Evolutionary conservation across 2,113 vertebrate species (phyloP).

Genomic region (Phodopus roborovskii): DNA sequence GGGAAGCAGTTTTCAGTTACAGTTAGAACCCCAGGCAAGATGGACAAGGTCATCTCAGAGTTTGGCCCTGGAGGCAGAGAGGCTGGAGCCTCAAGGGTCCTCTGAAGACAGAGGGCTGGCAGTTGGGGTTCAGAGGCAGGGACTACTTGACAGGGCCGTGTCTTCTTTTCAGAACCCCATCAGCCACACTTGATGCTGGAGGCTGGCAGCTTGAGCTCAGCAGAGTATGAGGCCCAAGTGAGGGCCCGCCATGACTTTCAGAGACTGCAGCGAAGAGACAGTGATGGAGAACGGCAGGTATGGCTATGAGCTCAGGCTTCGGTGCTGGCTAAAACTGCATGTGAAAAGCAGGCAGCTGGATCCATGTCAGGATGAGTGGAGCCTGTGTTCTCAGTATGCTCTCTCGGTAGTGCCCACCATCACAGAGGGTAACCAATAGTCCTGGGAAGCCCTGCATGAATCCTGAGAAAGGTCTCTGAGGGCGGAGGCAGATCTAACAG

Average conservation of each 20-base stretch:
- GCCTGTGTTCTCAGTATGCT: neutral
- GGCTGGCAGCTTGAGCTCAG: slow-evolving; percentile 91
- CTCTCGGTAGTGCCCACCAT: neutral
- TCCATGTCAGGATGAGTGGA: neutral
- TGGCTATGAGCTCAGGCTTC: neutral
- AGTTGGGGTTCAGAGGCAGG: neutral
- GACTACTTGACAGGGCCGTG: neutral
- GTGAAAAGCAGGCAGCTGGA: rapidly evolving
- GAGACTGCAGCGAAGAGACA: slow-evolving; percentile 89
- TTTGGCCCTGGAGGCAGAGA: neutral
- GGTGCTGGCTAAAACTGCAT: neutral
- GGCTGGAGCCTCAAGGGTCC: neutral
- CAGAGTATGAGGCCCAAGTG: slow-evolving; percentile 91
- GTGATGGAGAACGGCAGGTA: slow-evolving; percentile 92
- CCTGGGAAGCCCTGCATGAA: rapidly evolving
- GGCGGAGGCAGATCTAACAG: neutral
- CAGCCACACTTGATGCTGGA: slow-evolving; percentile 94
- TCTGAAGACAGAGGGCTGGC: neutral
- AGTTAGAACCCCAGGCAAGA: neutral
- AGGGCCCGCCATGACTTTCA: slow-evolving; percentile 92
- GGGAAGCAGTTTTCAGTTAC: neutral
- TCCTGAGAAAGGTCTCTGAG: neutral
- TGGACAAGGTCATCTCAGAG: neutral
- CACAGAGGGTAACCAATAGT: neutral
- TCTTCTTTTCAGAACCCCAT: slow-evolving; percentile 91